phyloP scores from a whole-genome alignment of 2,797 vertebrate genomes.

The Anniella stebbinsi region DNA sequence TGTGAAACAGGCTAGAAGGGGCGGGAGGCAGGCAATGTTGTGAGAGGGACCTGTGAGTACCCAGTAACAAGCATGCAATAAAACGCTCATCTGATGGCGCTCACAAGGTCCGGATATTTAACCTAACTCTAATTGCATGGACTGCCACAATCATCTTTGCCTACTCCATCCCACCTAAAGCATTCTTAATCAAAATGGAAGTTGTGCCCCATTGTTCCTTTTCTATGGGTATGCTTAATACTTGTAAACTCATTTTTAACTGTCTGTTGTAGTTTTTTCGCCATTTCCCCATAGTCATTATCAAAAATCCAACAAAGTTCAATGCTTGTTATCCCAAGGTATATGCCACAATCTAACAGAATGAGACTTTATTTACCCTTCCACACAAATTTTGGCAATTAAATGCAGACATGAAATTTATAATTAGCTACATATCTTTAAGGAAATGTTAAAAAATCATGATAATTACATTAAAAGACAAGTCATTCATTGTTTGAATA shows the following conservation, averaged over 20 bases:
- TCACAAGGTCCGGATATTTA: neutral
- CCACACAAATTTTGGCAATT: slow-evolving; percentile 40
- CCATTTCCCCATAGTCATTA: neutral
- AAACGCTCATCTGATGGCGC: too few relatives aligned
- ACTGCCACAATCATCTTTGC: neutral
- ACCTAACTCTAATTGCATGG: neutral
- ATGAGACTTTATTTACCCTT: slow-evolving; percentile 43
- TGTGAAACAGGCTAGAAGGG: too few relatives aligned
- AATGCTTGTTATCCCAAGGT: neutral
- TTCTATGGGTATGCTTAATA: neutral
- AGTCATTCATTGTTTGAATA: slow-evolving; percentile 56
- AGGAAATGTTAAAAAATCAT: slow-evolving; percentile 54
- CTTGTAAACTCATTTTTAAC: neutral
- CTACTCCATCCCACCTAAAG: neutral
- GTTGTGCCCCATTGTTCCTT: neutral
- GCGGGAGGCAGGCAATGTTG: too few relatives aligned
- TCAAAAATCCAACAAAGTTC: slow-evolving; percentile 28
- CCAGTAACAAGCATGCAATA: too few relatives aligned
- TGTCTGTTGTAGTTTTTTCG: slow-evolving; percentile 19
- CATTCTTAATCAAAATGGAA: neutral
- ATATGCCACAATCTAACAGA: slow-evolving; percentile 3
- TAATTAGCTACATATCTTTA: slow-evolving; percentile 51
- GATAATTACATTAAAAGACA: slow-evolving; percentile 52
- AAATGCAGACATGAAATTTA: slow-evolving; percentile 54
- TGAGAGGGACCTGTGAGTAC: too few relatives aligned